A percentile compares a stretch with the other conserved stretches of the same genome.
These are phyloP conservation scores for Phaonia tiefii DNA, from an alignment of 2,888 invertebrate species.

Conservation along the genomic window DNA sequence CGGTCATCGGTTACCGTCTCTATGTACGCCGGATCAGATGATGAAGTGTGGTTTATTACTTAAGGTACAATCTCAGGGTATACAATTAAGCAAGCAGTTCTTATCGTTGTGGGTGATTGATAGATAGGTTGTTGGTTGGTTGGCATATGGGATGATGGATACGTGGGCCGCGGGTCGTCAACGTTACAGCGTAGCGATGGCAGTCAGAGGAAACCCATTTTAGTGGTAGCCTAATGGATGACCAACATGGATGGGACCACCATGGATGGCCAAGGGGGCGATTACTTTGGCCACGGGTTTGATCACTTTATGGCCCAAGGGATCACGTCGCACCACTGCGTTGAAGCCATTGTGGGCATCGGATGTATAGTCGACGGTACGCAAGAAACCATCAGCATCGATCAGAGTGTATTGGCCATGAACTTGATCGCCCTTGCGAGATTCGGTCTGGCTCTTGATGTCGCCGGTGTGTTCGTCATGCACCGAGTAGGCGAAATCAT, in stretches of 20 bases:
- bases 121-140: neutral
- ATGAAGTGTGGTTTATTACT: conserved; percentile 26
- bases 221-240: conserved; percentile 23
- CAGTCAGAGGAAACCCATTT: conserved; percentile 6
- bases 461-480: conserved; percentile 82
- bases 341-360: conserved; percentile 83
- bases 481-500: conserved; percentile 81
- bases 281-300: conserved; percentile 77
- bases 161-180: conserved; percentile 3
- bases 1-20: no score
- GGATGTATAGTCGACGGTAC: conserved; percentile 82
- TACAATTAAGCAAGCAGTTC: conserved; percentile 41
- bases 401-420: conserved; percentile 82
- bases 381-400: conserved; percentile 82
- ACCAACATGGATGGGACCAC: conserved; percentile 61
- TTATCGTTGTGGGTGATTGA: conserved; percentile 8
- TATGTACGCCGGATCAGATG: neutral
- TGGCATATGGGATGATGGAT: conserved; percentile 23
- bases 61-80: conserved; percentile 47
- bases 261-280: conserved; percentile 63
- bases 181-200: conserved; percentile 10
- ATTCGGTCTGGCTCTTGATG: conserved; percentile 81
- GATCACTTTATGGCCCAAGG: conserved; percentile 78
- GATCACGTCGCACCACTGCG: conserved; percentile 82
- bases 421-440: conserved; percentile 82